Conservation (phyloP, 2,888 invertebrate species). For the Marronus borbonicus region DNA sequence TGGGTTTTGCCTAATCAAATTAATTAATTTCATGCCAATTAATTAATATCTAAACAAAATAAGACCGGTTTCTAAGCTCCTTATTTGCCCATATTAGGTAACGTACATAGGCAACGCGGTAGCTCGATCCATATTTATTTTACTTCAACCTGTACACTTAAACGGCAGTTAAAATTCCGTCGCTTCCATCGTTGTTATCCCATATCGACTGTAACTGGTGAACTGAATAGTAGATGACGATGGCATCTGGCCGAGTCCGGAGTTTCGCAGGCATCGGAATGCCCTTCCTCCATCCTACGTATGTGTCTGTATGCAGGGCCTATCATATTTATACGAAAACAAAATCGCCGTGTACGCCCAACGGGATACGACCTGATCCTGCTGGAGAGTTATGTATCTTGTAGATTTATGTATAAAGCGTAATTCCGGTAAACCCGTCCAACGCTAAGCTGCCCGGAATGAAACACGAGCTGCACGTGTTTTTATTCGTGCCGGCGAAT, state of each 20-base stretch:
- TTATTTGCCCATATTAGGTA: no score
- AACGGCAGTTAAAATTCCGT: conserved; percentile 43
- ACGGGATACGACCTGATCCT: conserved; percentile 66
- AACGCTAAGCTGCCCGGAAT: conserved; percentile 62
- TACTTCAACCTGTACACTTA: conserved; percentile 28
- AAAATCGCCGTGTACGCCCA: conserved; percentile 55
- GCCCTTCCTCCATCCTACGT: neutral
- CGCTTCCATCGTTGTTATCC: conserved; percentile 24
- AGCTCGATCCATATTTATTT: neutral
- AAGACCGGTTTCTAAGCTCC: no score
- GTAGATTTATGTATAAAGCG: conserved; percentile 70
- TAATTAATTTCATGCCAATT: no score
- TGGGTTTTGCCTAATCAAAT: no score
- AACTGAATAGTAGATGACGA: conserved; percentile 27
- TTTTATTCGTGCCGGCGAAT: conserved; percentile 51
- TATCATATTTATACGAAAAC: conserved; percentile 57
- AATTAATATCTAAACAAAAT: no score
- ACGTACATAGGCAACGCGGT: no score
- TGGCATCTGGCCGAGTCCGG: conserved; percentile 14
- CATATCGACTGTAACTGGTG: conserved; percentile 20
- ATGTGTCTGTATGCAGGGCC: conserved; percentile 50
- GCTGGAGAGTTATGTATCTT: conserved; percentile 70
- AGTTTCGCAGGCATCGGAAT: conserved; percentile 17
- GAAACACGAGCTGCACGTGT: conserved; percentile 68
- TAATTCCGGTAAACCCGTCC: conserved; percentile 67